Evolutionary conservation across 2,888 invertebrate species (phyloP).

Genomic region (Torymus aiolomorphi): DNA sequence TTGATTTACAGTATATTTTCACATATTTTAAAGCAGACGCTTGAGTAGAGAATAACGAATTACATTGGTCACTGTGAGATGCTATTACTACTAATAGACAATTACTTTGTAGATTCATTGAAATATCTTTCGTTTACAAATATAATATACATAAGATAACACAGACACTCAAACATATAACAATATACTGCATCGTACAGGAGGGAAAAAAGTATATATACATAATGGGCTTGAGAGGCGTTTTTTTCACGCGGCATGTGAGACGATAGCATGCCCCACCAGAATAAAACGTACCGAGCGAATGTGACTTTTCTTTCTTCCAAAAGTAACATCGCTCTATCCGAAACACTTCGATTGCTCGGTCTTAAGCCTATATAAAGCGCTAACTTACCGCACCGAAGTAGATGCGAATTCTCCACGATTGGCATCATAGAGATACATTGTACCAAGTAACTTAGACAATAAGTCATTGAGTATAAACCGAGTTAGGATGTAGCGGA

Average conservation of each 20-base stretch:
- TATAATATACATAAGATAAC: not conserved
- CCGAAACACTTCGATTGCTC: constrained; percentile 22
- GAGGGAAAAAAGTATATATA: not conserved
- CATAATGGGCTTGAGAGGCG: constrained; percentile 9
- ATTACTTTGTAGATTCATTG: not conserved
- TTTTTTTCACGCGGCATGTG: constrained; percentile 39
- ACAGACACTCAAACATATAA: constrained; percentile 19
- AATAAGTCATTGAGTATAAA: constrained; percentile 18
- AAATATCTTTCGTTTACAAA: constrained; percentile 11
- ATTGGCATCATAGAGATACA: not conserved
- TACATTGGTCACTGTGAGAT: constrained; percentile 12
- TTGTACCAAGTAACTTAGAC: constrained; percentile 13
- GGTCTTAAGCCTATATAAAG: not conserved
- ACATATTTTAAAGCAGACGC: constrained; percentile 5
- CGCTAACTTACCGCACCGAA: not conserved
- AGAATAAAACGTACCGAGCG: constrained; percentile 5
- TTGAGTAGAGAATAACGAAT: not conserved
- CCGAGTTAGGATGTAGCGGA: not conserved
- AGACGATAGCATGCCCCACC: constrained; percentile 11
- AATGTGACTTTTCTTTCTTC: constrained; percentile 40
- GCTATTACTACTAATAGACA: constrained; percentile 2
- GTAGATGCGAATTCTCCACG: not conserved
- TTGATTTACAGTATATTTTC: constrained; percentile 5
- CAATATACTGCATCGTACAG: constrained; percentile 18
- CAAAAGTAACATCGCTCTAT: not conserved